These are phyloP conservation scores for Odontocerum albicorne DNA, from an alignment of 2,888 invertebrate species.

Conservation along the genomic window DNA sequence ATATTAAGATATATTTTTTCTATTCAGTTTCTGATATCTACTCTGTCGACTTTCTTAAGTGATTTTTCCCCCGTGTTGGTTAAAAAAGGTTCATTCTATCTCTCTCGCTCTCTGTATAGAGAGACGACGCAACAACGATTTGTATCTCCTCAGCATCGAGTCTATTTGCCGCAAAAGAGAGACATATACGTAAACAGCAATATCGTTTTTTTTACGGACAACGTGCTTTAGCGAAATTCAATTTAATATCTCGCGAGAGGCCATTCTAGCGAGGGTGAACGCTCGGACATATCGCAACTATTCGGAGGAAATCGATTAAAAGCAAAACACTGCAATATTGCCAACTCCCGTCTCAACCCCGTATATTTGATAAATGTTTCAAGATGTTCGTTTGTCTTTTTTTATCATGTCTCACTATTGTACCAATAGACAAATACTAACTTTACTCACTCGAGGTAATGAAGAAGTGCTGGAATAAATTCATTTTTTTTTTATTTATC, in stretches of 20 bases:
- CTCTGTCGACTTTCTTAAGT: too few species aligned
- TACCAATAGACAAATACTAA: too few species aligned
- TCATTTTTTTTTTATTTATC: too few species aligned
- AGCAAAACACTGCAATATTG: not conserved
- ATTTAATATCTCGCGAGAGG: constrained; percentile 17
- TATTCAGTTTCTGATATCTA: too few species aligned
- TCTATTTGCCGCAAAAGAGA: constrained; percentile 2
- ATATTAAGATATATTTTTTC: too few species aligned
- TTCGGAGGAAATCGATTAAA: not conserved
- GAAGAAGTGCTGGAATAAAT: too few species aligned
- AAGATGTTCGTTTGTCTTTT: too few species aligned
- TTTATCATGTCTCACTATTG: too few species aligned
- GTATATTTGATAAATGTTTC: too few species aligned
- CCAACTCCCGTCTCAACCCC: too few species aligned
- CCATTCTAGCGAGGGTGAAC: constrained; percentile 15
- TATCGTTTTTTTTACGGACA: constrained; percentile 13
- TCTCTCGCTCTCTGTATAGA: not conserved
- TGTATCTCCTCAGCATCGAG: not conserved
- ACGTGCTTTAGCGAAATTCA: constrained; percentile 20
- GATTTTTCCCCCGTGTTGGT: not conserved
- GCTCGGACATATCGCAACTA: constrained; percentile 5
- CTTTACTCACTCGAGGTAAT: too few species aligned
- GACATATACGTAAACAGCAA: constrained; percentile 2
- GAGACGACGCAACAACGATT: not conserved
- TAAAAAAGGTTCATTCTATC: not conserved